phyloP scores from a whole-genome alignment of 2,888 invertebrate genomes.

The Perithous albicinctus region DNA sequence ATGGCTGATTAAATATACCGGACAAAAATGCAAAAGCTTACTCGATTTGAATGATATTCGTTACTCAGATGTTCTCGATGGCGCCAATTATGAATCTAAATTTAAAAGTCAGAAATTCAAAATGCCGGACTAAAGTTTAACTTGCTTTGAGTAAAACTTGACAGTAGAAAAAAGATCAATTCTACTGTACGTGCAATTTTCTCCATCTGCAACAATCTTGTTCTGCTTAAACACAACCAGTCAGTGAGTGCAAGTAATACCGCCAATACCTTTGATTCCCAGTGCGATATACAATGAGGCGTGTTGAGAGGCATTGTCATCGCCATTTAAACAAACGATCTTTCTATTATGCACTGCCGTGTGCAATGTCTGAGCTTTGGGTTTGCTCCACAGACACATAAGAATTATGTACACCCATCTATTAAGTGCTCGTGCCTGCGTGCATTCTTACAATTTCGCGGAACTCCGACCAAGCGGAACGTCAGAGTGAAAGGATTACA shows the following conservation, averaged over 20 bases:
- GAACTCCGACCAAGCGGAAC: slow-evolving; percentile 61
- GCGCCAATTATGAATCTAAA: too few relatives aligned
- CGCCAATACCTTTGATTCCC: background rate
- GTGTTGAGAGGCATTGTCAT: slow-evolving; percentile 60
- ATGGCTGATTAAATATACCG: too few relatives aligned
- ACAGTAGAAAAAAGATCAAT: too few relatives aligned
- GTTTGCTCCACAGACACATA: slow-evolving; percentile 26
- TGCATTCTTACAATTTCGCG: slow-evolving; percentile 62
- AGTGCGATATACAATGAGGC: slow-evolving; percentile 41
- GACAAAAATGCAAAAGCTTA: too few relatives aligned
- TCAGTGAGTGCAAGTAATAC: background rate
- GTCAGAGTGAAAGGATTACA: slow-evolving; percentile 64
- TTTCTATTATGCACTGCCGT: slow-evolving; percentile 51
- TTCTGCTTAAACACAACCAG: background rate
- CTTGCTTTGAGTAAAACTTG: too few relatives aligned
- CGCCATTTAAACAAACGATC: slow-evolving; percentile 56
- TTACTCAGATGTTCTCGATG: too few relatives aligned
- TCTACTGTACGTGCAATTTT: background rate
- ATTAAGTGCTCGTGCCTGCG: slow-evolving; percentile 29
- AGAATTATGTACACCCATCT: slow-evolving; percentile 2
- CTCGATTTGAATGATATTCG: too few relatives aligned
- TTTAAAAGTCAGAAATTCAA: too few relatives aligned
- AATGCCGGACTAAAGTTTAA: too few relatives aligned
- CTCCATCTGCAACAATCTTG: background rate
- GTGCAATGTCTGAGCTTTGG: slow-evolving; percentile 24